Percentiles rank a stretch among this genome's conserved stretches.
Evolutionary conservation across 2,888 invertebrate genomes (phyloP).

Genomic region (Urechis unicinctus): DNA sequence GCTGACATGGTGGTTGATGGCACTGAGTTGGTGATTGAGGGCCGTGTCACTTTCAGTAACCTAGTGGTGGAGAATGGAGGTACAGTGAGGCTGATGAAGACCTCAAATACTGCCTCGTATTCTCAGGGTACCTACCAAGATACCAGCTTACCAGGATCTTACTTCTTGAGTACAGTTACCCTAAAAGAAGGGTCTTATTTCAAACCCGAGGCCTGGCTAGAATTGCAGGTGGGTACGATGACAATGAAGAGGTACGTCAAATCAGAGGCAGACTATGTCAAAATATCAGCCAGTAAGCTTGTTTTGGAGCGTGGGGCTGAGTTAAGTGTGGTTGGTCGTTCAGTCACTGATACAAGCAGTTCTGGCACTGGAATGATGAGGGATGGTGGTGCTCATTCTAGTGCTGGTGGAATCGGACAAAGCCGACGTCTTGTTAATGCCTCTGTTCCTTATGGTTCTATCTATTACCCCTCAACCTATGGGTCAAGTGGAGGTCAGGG

Average conservation of each 20-base stretch:
- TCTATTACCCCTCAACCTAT: conserved; percentile 22
- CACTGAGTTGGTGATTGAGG: conserved; percentile 21
- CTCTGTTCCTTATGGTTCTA: conserved; percentile 26
- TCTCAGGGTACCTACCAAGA: conserved; percentile 22
- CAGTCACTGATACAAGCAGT: conserved; percentile 22
- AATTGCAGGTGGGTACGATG: conserved; percentile 21
- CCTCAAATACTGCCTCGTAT: conserved; percentile 26
- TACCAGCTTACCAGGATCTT: conserved; percentile 22
- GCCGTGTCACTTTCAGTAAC: conserved; percentile 29
- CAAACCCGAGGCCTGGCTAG: conserved; percentile 11
- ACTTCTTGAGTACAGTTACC: conserved; percentile 21
- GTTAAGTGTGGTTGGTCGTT: conserved; percentile 26
- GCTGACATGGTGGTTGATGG: conserved; percentile 27
- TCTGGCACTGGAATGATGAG: not conserved
- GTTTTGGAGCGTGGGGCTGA: conserved; percentile 28
- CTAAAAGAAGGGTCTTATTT: conserved; percentile 27
- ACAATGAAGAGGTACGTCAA: conserved; percentile 30
- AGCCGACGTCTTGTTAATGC: conserved; percentile 11
- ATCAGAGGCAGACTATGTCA: conserved; percentile 23
- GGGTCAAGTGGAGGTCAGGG: conserved; percentile 25
- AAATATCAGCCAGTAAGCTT: conserved; percentile 23
- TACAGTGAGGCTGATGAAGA: conserved; percentile 18
- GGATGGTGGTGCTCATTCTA: conserved; percentile 8
- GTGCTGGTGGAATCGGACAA: conserved; percentile 27
- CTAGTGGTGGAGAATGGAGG: conserved; percentile 28